These are phyloP conservation scores for Natator depressus DNA, from an alignment of 2,113 vertebrate genomes.

Conservation along the genomic window DNA sequence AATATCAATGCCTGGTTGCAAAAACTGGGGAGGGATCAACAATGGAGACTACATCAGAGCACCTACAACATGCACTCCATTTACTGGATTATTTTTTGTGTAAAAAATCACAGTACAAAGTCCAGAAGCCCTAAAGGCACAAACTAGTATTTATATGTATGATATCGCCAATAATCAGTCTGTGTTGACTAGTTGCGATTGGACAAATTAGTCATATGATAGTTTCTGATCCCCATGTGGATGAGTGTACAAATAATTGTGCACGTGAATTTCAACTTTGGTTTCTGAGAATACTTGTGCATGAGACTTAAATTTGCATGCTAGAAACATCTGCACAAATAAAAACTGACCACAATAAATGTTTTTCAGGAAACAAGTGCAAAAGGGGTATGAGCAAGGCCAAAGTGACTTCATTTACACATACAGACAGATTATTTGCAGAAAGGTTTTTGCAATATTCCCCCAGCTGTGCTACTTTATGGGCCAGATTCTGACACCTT, in stretches of 20 bases:
- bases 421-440: background rate
- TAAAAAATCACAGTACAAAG: background rate
- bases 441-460: slow-evolving; percentile 13
- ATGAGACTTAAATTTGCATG: background rate
- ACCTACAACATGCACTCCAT: background rate
- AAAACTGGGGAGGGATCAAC: background rate
- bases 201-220: background rate
- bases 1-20: background rate
- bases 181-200: background rate
- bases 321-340: background rate
- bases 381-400: background rate
- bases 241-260: background rate
- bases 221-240: background rate
- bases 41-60: background rate
- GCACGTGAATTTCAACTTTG: background rate
- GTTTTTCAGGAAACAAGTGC: background rate
- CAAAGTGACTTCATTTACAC: slow-evolving; percentile 10
- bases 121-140: background rate
- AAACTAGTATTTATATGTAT: background rate
- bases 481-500: background rate
- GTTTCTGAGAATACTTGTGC: background rate
- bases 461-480: background rate
- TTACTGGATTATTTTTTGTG: background rate
- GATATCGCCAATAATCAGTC: background rate
- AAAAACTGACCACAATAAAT: background rate